Conservation (phyloP, 2,888 invertebrate genomes). For the Limnephilus rhombicus region DNA sequence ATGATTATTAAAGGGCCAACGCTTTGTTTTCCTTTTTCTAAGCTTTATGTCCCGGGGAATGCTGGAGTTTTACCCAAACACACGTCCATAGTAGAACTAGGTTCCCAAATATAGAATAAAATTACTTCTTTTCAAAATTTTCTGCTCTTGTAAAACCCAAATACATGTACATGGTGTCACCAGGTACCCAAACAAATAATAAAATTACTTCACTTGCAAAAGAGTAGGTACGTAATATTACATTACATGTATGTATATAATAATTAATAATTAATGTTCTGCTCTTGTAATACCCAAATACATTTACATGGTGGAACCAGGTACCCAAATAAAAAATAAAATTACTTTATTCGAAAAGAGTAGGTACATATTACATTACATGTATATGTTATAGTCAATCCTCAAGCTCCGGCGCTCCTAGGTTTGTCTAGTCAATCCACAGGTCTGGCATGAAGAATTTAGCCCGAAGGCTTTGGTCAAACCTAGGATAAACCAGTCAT, state of each 20-base stretch:
- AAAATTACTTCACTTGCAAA: not conserved
- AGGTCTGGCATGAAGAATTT: too few relatives aligned
- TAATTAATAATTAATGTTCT: too few relatives aligned
- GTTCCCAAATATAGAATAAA: too few relatives aligned
- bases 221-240: not conserved
- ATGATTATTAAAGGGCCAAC: not conserved
- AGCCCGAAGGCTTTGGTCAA: too few relatives aligned
- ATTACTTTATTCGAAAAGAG: not conserved
- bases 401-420: too few relatives aligned
- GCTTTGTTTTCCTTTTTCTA: not conserved
- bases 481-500: too few relatives aligned
- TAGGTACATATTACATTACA: not conserved
- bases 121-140: too few relatives aligned
- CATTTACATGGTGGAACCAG: not conserved
- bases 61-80: not conserved
- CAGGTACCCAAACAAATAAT: not conserved
- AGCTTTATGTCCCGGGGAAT: not conserved
- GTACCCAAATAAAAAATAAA: not conserved
- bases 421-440: too few relatives aligned
- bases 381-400: too few relatives aligned
- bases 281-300: too few relatives aligned
- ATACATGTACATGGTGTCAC: not conserved
- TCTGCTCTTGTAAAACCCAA: too few relatives aligned
- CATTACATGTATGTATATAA: too few relatives aligned
- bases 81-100: not conserved